A percentile compares a stretch with the other conserved stretches of the same genome.
Conservation (phyloP, 1,140 invertebrate species). For the Marisa cornuarietis region DNA sequence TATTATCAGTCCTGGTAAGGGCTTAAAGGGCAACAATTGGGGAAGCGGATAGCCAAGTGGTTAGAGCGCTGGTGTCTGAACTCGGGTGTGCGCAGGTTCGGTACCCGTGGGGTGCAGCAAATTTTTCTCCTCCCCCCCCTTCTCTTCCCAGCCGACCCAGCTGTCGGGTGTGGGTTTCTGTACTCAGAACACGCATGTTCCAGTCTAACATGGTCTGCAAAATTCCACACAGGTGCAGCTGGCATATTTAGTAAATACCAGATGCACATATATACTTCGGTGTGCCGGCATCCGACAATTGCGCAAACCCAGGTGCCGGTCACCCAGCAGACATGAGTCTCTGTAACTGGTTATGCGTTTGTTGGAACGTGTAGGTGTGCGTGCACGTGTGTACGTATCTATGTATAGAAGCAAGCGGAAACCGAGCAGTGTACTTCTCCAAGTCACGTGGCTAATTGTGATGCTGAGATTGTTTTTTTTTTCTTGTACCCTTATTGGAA, state of each 20-base stretch:
- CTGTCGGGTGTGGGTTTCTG: too few species aligned
- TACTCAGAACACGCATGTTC: neutral
- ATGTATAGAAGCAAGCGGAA: neutral
- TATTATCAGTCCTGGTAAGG: too few species aligned
- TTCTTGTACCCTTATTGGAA: too few species aligned
- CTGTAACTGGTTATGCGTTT: neutral
- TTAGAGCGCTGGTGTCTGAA: too few species aligned
- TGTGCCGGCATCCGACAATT: neutral
- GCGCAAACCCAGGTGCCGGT: neutral
- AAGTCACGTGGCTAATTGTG: neutral
- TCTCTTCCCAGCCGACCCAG: too few species aligned
- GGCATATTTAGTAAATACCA: neutral
- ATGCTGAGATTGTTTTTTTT: too few species aligned
- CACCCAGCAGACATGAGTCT: neutral
- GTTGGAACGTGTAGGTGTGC: neutral
- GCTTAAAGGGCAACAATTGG: too few species aligned
- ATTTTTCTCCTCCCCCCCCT: too few species aligned
- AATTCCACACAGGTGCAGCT: neutral
- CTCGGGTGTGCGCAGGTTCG: too few species aligned
- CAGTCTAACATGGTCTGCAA: neutral
- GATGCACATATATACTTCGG: neutral
- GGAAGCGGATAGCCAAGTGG: too few species aligned
- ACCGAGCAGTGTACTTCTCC: too few species aligned
- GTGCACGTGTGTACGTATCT: neutral
- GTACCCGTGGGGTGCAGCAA: too few species aligned